Conservation (phyloP, 1,140 invertebrate species). For the Pseudomyrmex sp. region DNA sequence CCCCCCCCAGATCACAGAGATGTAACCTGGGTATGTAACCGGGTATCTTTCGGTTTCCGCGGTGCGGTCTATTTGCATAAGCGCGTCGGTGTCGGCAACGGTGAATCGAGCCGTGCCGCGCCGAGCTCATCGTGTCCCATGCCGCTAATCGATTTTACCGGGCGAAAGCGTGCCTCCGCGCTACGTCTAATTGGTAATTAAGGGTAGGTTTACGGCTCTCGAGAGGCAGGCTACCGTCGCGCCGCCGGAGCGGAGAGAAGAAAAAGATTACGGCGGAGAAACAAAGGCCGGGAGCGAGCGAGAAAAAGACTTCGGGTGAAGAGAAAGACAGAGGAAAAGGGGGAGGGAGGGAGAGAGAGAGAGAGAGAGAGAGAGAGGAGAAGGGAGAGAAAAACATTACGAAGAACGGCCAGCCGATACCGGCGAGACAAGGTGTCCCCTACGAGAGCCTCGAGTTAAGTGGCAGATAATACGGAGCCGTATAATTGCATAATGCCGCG, state of each 20-base stretch:
- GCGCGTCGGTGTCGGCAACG: conserved; percentile 31
- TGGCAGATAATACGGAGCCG: conserved; percentile 50
- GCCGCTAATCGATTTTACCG: conserved; percentile 82
- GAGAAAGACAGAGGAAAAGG: background rate
- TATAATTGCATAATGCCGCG: conserved; percentile 61
- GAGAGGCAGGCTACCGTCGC: conserved; percentile 70
- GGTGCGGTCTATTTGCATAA: conserved; percentile 61
- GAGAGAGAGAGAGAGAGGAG: conserved; percentile 21
- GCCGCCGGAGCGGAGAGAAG: conserved; percentile 21
- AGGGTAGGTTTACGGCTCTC: conserved; percentile 80
- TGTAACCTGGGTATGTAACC: conserved; percentile 9
- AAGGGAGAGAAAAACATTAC: conserved; percentile 31
- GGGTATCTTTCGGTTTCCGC: conserved; percentile 46
- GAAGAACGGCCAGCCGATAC: background rate
- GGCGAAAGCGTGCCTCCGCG: conserved; percentile 81
- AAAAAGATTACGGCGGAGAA: conserved; percentile 42
- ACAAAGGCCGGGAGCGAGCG: conserved; percentile 10
- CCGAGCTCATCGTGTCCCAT: conserved; percentile 75
- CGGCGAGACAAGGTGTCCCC: conserved; percentile 57
- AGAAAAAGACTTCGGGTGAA: conserved; percentile 3
- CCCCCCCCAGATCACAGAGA: background rate
- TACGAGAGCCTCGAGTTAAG: conserved; percentile 48
- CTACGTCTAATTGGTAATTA: conserved; percentile 85
- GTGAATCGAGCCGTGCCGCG: background rate
- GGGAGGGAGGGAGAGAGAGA: background rate